Base-by-base conservation (phyloP, 2,797 vertebrate genomes). In the Anguilla marmorata region DNA sequence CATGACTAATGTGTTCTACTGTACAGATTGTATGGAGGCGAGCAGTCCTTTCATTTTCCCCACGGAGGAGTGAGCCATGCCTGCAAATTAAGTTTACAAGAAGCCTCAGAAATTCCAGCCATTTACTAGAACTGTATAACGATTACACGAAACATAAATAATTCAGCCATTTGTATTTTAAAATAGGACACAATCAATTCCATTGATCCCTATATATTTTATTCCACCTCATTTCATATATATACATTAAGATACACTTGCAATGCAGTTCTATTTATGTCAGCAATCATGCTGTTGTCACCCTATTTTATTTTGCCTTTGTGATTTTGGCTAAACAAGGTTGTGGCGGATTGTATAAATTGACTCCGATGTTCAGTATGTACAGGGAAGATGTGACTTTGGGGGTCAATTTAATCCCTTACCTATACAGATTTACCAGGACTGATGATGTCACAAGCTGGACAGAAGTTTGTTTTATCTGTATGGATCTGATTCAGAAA, bases 1-100 rank as follows among this genome's bases (percentile, higher is more conserved):
- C 92, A 89, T 95, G 93, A 93, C 91, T 94, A 92, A 94, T 83
- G 0, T 58, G 11, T 63, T 80, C 91, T 91, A 86, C 87, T 91
- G 88, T 41, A 69, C 8, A 76, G 63, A 82, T n/a, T 50, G 21
- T 82, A 50, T 30, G 79, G 79, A 82, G 79, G 79, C 41, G 79
- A 82, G n/a, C 41, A 8, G n/a, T 76, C 45, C 2, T 21, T 80
- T 45, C 30, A 16, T 83, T 86, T 27, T 41, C 41, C 41, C 76
- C 66, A 41, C 63, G 84, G 56, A 88, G 48, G 58, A 50, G 45
- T 48, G 19, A 8, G 19, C 37, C 76, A 24, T 82, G 2, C 79
- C 79, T 24, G 21, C 24, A 50, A 50, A 45, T 41, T 1, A 48
- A 48, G 45, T 21, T 50, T n/a, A n/a, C 79, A 82, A 24, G 79